Conservation (phyloP, 2,888 invertebrate species). For the Microplitis manilae region DNA sequence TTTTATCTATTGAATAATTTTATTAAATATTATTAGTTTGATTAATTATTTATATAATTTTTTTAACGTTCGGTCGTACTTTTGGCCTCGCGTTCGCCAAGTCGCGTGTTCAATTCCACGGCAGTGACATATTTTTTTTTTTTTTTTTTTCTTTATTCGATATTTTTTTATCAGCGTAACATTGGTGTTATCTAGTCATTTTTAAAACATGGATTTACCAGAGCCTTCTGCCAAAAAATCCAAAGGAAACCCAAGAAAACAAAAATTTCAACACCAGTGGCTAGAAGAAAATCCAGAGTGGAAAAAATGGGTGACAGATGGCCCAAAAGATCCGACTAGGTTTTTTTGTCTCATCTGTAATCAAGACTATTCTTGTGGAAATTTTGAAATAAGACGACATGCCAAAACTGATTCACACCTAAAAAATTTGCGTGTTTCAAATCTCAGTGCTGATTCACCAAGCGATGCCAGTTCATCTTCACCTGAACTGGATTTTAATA, state of each 20-base stretch:
- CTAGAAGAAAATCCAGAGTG: constrained; percentile 18
- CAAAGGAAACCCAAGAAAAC: neutral
- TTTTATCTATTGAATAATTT: no score
- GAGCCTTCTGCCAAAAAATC: no score
- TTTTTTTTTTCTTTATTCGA: no score
- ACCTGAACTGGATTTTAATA: constrained; percentile 28
- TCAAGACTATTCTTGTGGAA: constrained; percentile 17
- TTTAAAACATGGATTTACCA: no score
- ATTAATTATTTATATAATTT: no score
- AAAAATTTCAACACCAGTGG: constrained; percentile 29
- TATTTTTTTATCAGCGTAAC: no score
- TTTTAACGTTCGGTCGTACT: no score
- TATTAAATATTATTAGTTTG: no score
- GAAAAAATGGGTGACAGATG: constrained; percentile 17
- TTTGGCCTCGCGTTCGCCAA: no score
- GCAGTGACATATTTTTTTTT: no score
- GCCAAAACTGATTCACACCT: neutral
- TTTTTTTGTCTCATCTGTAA: constrained; percentile 26
- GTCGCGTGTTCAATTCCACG: no score
- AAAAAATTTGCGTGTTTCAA: neutral
- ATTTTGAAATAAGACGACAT: constrained; percentile 13
- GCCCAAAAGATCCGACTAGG: neutral
- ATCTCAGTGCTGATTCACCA: neutral
- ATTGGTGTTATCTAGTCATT: no score
- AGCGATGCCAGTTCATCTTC: constrained; percentile 24